phyloP scores from a whole-genome alignment of 2,797 vertebrate genomes.

The Basileuterus tristriatus region DNA sequence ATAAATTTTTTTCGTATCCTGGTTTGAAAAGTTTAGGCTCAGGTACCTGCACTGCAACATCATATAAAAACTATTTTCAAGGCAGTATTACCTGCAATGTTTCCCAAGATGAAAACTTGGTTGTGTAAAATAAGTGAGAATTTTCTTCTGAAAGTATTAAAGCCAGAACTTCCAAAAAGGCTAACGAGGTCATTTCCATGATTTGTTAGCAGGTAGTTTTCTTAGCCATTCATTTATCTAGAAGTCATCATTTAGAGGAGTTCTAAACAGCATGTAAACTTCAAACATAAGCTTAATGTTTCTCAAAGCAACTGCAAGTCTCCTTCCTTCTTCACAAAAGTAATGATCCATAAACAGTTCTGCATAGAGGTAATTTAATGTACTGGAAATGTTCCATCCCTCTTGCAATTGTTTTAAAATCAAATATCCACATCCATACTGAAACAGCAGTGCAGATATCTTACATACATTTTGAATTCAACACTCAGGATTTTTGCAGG shows the following conservation, averaged over 20 bases:
- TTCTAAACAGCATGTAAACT: neutral
- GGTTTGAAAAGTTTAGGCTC: neutral
- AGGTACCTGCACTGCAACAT: neutral
- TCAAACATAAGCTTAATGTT: neutral
- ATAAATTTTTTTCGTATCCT: neutral
- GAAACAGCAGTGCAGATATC: neutral
- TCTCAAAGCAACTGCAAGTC: neutral
- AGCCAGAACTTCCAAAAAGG: neutral
- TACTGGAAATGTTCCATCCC: neutral
- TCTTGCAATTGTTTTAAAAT: neutral
- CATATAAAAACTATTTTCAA: neutral
- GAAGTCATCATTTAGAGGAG: neutral
- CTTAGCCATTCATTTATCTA: neutral
- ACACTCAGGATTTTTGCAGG: neutral
- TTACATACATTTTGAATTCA: neutral
- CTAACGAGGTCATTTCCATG: fast-evolving
- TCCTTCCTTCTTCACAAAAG: neutral
- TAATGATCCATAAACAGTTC: neutral
- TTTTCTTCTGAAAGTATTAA: neutral
- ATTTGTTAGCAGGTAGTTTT: neutral
- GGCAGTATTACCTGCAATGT: neutral
- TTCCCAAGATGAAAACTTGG: neutral
- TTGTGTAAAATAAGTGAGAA: neutral
- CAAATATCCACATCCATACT: neutral
- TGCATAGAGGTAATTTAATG: neutral